A percentile compares a stretch with the other conserved stretches of the same genome.
These are phyloP conservation scores for Galerucella pusilla DNA, from an alignment of 2,888 invertebrate species.

Conservation along the genomic window DNA sequence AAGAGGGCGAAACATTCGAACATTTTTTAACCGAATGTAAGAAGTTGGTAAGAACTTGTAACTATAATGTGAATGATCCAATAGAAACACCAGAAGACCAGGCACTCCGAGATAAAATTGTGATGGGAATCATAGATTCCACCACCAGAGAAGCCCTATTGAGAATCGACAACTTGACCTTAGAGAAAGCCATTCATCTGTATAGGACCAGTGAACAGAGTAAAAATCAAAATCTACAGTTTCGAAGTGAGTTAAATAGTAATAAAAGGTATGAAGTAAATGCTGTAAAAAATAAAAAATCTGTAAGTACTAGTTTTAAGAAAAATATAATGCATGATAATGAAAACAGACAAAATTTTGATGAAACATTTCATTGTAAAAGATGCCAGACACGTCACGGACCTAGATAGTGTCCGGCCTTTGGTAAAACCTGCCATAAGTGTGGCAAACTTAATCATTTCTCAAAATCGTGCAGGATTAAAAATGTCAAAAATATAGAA, in stretches of 20 bases:
- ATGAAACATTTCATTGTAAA: not conserved
- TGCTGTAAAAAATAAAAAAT: too few species aligned
- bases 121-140: not conserved
- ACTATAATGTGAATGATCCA: conserved; percentile 6
- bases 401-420: conserved; percentile 8
- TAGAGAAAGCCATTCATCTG: not conserved
- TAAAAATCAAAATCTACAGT: not conserved
- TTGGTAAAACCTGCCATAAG: not conserved
- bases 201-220: not conserved
- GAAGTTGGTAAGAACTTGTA: not conserved
- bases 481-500: conserved; percentile 12
- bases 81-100: not conserved
- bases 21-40: not conserved
- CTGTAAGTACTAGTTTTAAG: too few species aligned
- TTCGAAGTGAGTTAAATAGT: too few species aligned
- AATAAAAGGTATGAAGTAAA: too few species aligned
- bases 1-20: too few species aligned
- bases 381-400: conserved; percentile 5
- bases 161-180: not conserved
- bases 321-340: too few species aligned
- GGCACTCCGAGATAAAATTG: conserved; percentile 3
- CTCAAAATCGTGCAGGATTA: not conserved
- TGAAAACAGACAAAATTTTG: too few species aligned
- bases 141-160: not conserved
- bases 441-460: conserved; percentile 2